Percentiles rank a stretch among this genome's conserved stretches.
Evolutionary conservation across 2,888 invertebrate species (phyloP).

Genomic region (Acleris literana): DNA sequence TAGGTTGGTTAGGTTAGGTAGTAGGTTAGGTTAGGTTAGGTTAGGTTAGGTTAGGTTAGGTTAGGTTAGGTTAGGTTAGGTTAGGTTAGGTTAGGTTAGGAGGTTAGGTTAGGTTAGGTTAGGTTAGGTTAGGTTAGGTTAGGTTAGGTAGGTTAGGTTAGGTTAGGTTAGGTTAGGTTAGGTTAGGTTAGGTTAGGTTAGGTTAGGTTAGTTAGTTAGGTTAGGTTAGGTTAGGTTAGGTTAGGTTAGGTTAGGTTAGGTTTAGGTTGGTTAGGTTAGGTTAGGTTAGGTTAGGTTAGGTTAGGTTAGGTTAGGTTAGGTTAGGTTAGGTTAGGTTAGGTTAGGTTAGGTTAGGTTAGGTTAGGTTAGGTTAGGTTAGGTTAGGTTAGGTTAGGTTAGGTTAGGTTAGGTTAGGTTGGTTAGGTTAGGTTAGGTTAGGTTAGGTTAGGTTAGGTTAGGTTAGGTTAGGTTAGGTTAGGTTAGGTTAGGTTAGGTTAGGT

Average conservation of each 20-base stretch:
- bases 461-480: slow-evolving; percentile 13
- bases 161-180: slow-evolving; percentile 15
- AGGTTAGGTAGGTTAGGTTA: too few relatives aligned
- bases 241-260: slow-evolving; percentile 14
- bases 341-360: slow-evolving; percentile 45
- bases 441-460: slow-evolving; percentile 18
- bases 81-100: slow-evolving; percentile 11
- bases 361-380: slow-evolving; percentile 36
- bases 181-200: slow-evolving; percentile 15
- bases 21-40: slow-evolving; percentile 45
- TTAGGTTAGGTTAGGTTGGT: slow-evolving; percentile 12
- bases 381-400: slow-evolving; percentile 7
- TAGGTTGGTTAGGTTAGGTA: slow-evolving; percentile 41
- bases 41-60: slow-evolving; percentile 36
- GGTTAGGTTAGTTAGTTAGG: slow-evolving; percentile 13
- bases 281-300: slow-evolving; percentile 20
- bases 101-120: slow-evolving; percentile 14
- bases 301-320: slow-evolving; percentile 44
- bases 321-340: slow-evolving; percentile 42
- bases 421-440: slow-evolving; percentile 19
- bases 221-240: slow-evolving; percentile 15
- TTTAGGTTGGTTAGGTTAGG: slow-evolving; percentile 11
- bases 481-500: slow-evolving; percentile 21
- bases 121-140: slow-evolving; percentile 14
- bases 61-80: slow-evolving; percentile 7